These are phyloP conservation scores for Chymomyza caudatula DNA, from an alignment of 2,888 invertebrate genomes.

Conservation along the genomic window DNA sequence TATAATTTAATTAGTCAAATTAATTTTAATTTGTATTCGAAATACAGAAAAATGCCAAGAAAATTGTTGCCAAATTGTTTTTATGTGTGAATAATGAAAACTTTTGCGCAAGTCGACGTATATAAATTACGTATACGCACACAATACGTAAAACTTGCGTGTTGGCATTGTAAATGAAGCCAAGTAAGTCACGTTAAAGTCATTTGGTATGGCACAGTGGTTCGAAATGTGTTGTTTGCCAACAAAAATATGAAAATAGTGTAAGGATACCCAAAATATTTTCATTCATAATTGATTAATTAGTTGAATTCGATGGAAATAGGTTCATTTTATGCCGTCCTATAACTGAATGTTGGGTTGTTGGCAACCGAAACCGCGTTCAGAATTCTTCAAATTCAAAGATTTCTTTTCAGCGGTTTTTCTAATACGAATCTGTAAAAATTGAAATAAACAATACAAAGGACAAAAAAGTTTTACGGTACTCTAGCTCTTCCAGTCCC, in stretches of 20 bases:
- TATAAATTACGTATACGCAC: neutral
- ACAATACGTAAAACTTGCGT: slow-evolving; percentile 21
- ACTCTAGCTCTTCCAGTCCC: too few relatives aligned
- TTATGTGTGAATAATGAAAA: slow-evolving; percentile 55
- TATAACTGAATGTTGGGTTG: too few relatives aligned
- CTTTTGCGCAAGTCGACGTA: neutral
- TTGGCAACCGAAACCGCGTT: too few relatives aligned
- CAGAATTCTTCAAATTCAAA: too few relatives aligned
- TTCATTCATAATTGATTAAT: too few relatives aligned
- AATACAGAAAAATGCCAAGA: slow-evolving; percentile 11
- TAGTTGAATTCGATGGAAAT: too few relatives aligned
- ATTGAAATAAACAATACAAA: too few relatives aligned
- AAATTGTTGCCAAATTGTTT: slow-evolving; percentile 38
- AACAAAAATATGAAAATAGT: neutral
- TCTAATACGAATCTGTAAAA: too few relatives aligned
- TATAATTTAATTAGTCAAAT: slow-evolving; percentile 41
- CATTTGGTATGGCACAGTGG: neutral
- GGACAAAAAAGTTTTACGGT: too few relatives aligned
- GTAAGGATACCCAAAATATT: neutral
- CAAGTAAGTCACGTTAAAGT: neutral
- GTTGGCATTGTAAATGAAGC: slow-evolving; percentile 23
- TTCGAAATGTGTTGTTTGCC: slow-evolving; percentile 7
- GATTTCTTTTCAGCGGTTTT: too few relatives aligned
- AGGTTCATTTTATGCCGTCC: too few relatives aligned
- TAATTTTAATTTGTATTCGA: slow-evolving; percentile 31